phyloP scores from a whole-genome alignment of 2,113 vertebrate species.

The Cebus imitator region DNA sequence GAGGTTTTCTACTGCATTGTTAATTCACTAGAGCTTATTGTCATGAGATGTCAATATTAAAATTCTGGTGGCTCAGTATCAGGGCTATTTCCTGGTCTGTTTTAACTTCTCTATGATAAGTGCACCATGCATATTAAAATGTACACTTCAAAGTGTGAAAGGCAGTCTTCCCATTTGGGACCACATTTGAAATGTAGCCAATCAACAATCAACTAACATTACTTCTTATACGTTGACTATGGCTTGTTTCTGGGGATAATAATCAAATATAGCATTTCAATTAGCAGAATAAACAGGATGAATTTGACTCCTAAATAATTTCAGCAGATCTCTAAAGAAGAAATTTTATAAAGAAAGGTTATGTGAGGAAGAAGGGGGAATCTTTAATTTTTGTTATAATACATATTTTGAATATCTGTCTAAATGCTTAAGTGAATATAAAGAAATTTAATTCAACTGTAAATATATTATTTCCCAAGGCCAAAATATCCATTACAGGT shows the following conservation, averaged over 20 bases:
- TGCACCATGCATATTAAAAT: constrained; percentile 70
- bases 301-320: constrained; percentile 47
- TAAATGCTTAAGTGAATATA: not conserved
- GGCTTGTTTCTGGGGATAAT: constrained; percentile 49
- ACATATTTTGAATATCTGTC: not conserved
- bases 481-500: not conserved
- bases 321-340: constrained; percentile 72
- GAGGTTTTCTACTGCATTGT: not conserved
- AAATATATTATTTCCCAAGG: not conserved
- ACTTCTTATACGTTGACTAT: constrained; percentile 42
- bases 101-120: constrained; percentile 63
- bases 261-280: constrained; percentile 69
- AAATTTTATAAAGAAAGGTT: not conserved
- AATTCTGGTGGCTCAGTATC: constrained; percentile 50
- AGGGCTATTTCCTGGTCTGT: constrained; percentile 60
- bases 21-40: not conserved
- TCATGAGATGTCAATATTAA: constrained; percentile 16
- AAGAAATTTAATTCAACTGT: not conserved
- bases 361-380: not conserved
- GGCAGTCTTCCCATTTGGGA: constrained; percentile 44
- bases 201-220: constrained; percentile 57
- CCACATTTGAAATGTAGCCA: constrained; percentile 60
- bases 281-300: constrained; percentile 61
- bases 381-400: not conserved
- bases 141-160: constrained; percentile 67